Evolutionary conservation across 2,797 vertebrate species (phyloP).

Genomic region (Tapirus indicus): DNA sequence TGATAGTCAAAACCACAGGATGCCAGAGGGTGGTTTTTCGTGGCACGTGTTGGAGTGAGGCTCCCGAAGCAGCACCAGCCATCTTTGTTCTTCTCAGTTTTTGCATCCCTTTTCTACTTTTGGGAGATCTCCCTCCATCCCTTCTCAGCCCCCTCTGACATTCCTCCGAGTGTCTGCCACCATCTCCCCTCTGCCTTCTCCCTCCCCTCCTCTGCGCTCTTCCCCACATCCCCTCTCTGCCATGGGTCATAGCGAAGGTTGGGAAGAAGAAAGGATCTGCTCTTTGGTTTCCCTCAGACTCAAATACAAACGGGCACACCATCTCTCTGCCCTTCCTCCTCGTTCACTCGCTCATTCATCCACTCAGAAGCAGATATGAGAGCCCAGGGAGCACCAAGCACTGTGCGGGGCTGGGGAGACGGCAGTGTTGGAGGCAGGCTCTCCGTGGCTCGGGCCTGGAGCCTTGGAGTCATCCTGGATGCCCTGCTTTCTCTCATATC

Average conservation of each 20-base stretch:
- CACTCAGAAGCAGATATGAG: background rate
- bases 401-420: background rate
- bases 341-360: background rate
- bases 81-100: background rate
- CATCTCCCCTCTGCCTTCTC: background rate
- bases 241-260: background rate
- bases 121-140: background rate
- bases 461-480: background rate
- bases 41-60: too few species aligned
- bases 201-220: background rate
- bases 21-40: background rate
- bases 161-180: background rate
- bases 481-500: background rate
- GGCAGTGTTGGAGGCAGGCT: background rate
- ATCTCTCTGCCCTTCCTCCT: background rate
- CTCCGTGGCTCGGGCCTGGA: background rate
- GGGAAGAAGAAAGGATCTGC: background rate
- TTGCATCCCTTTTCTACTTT: background rate
- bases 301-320: background rate
- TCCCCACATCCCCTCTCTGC: background rate
- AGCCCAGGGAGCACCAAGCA: accelerated
- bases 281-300: background rate
- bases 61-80: background rate
- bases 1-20: background rate
- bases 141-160: background rate